phyloP scores from a whole-genome alignment of 2,888 invertebrate species.

The Metallyticus violacea region DNA sequence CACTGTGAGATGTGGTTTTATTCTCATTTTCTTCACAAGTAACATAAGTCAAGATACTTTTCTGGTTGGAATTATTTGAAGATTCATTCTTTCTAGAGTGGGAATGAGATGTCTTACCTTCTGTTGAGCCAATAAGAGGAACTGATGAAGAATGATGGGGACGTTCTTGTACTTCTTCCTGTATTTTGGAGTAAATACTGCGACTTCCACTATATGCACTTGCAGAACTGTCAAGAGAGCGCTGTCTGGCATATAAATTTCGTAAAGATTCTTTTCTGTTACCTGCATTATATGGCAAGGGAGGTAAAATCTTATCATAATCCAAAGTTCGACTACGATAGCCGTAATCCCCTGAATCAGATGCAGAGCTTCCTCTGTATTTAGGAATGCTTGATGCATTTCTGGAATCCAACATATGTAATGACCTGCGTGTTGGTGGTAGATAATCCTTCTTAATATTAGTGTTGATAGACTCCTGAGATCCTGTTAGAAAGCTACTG shows the following conservation, averaged over 20 bases:
- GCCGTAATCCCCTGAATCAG: background rate
- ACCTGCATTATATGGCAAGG: constrained; percentile 2
- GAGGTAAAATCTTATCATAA: constrained; percentile 10
- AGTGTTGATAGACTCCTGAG: background rate
- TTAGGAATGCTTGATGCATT: background rate
- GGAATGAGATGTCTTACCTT: background rate
- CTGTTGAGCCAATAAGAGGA: background rate
- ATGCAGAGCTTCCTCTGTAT: constrained; percentile 1
- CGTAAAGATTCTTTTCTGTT: background rate
- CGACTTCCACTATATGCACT: background rate
- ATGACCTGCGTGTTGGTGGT: constrained; percentile 4
- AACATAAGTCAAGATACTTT: background rate
- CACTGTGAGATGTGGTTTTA: background rate
- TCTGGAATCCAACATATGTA: constrained; percentile 10
- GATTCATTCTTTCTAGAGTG: background rate
- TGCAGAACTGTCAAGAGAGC: background rate
- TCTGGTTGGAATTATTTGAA: background rate
- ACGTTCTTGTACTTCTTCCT: background rate
- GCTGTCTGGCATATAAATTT: background rate
- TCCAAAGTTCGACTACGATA: background rate
- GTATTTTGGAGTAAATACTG: background rate
- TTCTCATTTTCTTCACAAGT: background rate
- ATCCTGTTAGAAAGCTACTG: background rate
- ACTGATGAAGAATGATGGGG: constrained; percentile 7
- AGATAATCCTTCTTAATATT: constrained; percentile 3